Evolutionary conservation across 2,113 vertebrate species (phyloP).

Genomic region (Vulpes lagopus): DNA sequence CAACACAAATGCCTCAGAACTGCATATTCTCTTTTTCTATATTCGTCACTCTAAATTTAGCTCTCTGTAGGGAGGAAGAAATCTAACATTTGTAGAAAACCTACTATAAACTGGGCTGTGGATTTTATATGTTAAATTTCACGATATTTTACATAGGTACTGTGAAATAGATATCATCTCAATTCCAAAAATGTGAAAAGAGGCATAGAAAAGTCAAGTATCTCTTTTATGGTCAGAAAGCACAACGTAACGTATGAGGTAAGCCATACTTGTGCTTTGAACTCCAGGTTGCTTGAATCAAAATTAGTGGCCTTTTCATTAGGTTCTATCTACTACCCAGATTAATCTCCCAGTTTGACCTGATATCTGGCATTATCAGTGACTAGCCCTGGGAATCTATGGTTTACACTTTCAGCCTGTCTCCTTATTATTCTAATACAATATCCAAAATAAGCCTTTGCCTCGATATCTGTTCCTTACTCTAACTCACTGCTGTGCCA

Average conservation of each 20-base stretch:
- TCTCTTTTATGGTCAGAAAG: neutral
- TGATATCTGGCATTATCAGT: accelerated
- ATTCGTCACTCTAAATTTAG: neutral
- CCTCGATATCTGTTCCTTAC: neutral
- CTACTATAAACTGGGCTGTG: neutral
- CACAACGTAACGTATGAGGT: neutral
- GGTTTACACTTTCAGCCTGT: neutral
- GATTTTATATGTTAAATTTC: neutral
- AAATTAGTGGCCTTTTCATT: neutral
- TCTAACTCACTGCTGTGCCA: neutral
- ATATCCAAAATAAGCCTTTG: accelerated
- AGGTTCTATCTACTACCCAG: neutral
- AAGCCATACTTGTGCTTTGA: neutral
- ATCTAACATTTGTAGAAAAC: neutral
- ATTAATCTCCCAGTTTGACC: neutral
- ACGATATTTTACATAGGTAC: neutral
- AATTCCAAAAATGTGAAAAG: neutral
- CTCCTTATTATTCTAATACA: neutral
- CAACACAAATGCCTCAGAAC: neutral
- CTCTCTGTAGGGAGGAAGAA: neutral
- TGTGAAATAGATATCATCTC: neutral
- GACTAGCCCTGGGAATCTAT: too few species aligned
- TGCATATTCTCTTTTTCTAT: neutral
- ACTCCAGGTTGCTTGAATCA: neutral
- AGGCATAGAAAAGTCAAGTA: neutral